These are phyloP conservation scores for Bombus cullumanus DNA, from an alignment of 1,140 invertebrate genomes.

Conservation along the genomic window DNA sequence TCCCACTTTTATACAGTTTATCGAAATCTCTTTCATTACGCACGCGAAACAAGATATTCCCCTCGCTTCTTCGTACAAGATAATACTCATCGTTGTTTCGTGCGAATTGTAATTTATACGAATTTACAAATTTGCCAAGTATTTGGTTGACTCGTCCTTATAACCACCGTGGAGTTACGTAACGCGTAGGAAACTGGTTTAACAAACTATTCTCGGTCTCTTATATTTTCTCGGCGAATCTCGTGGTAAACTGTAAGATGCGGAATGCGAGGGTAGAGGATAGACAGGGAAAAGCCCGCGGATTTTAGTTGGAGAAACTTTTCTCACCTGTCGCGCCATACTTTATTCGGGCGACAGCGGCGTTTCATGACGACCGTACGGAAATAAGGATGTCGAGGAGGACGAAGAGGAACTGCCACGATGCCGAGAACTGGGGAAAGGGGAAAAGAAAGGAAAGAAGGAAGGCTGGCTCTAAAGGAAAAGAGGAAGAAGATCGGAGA, in stretches of 20 bases:
- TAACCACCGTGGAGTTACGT: background rate
- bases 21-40: no score
- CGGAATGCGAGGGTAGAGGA: background rate
- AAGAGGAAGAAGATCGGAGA: background rate
- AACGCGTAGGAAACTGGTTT: no score
- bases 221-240: background rate
- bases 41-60: rapidly evolving
- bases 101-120: no score
- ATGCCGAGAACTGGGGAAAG: no score
- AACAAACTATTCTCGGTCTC: background rate
- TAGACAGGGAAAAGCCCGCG: constrained; percentile 9
- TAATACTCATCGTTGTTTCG: no score
- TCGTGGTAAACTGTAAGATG: background rate
- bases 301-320: constrained; percentile 39
- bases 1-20: no score
- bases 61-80: background rate
- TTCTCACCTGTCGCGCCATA: constrained; percentile 46
- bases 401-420: background rate
- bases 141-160: no score
- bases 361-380: constrained; percentile 47
- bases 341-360: constrained; percentile 54
- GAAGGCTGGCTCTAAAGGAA: background rate
- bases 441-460: background rate
- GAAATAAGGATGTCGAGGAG: constrained; percentile 45
- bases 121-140: no score